phyloP scores from a whole-genome alignment of 2,113 vertebrate genomes.

The Phalacrocorax carbo region DNA sequence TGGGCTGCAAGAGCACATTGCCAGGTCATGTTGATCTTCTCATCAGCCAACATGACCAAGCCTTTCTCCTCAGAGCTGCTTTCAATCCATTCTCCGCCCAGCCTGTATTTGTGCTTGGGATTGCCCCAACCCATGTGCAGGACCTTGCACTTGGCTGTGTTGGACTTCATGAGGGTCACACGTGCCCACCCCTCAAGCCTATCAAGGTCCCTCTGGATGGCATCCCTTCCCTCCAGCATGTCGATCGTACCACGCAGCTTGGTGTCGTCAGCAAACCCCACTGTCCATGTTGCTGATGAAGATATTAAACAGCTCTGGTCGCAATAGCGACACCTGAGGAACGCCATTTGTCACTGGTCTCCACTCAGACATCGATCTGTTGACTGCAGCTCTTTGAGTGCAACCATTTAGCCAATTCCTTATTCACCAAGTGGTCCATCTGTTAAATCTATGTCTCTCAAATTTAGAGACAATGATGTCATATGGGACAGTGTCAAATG shows the following conservation, averaged over 20 bases:
- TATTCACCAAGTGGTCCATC: background rate
- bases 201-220: background rate
- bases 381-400: background rate
- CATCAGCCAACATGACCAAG: no score
- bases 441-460: no score
- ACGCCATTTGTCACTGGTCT: background rate
- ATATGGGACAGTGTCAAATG: background rate
- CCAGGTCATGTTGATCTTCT: no score
- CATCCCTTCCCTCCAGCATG: background rate
- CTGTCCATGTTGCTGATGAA: background rate
- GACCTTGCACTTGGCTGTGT: background rate
- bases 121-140: background rate
- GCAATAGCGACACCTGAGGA: background rate
- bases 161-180: background rate
- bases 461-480: background rate
- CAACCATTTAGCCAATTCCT: background rate
- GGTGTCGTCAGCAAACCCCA: background rate
- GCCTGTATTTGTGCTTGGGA: background rate
- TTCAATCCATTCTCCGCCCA: background rate
- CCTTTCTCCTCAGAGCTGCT: no score
- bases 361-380: background rate
- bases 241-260: background rate
- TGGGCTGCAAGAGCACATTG: no score
- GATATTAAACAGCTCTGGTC: background rate
- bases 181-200: background rate